Base-by-base conservation (phyloP, 2,797 vertebrate genomes). In the Loris lydekkerianus region DNA sequence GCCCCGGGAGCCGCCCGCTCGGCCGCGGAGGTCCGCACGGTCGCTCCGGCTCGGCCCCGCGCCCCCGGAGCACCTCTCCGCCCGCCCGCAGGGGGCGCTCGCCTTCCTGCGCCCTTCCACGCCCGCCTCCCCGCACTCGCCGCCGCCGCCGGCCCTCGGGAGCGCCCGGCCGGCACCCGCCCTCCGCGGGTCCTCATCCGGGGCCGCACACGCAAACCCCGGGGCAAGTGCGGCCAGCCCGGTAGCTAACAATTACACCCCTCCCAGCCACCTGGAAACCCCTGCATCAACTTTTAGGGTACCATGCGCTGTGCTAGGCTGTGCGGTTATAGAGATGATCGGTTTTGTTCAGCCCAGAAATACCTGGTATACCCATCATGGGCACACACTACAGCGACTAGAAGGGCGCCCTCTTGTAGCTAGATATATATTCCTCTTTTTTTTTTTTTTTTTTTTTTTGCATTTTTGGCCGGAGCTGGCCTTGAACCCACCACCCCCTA, bases 211-310 rank as follows among this genome's bases (percentile, higher is more conserved):
- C 25, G 13, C 72, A 15, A 15, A 13, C 49, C 37, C n/a, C 11
- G 1, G 1, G 17, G 27, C 31, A 43, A 73, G 77, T 2, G 11
- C 70, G 37, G 40, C 58, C 60, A 10, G 77, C 11, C 3, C 7
- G 0, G 40, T 7, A 14, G 31, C 69, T 10, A 3, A 21, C 34
- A 5, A 1, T 27, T 13, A 40, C 25, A 17, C 3, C 3, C 17
- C 15, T 27, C 29, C n/a, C 58, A 1, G 46, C 29, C 40, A 0
- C 67, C 3, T 0, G 20, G 34, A 31, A 27, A 3, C 10, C 18
- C 6, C 10, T 8, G 31, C n/a, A 2, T 15, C 75, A 49, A 72
- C n/a, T 27, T 81, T 3, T 10, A 0, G 2, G 40, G 40, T 37
- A 6, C 27, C 75, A 10, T 40, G 17, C 7, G 11, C 27, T 46